Conservation (phyloP, 1,140 invertebrate genomes). For the Drosophila nigromelanica region DNA sequence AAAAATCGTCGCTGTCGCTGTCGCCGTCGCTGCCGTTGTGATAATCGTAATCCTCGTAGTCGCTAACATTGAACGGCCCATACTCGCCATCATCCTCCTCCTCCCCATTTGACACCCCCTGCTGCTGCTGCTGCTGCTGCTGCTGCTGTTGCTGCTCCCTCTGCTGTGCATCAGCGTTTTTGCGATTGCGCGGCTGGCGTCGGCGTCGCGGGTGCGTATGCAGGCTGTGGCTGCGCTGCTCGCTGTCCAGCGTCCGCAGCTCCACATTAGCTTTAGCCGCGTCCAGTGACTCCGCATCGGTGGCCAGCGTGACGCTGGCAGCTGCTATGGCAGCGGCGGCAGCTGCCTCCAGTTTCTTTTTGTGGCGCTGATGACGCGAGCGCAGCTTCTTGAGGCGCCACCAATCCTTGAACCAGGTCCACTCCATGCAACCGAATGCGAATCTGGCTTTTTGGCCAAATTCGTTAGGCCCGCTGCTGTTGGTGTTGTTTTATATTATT, state of each 20-base stretch:
- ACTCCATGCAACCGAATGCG: constrained; percentile 85
- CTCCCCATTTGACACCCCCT: neutral
- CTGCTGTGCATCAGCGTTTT: neutral
- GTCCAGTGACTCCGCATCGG: neutral
- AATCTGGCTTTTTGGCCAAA: neutral
- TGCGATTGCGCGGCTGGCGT: constrained; percentile 7
- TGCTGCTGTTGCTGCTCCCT: neutral
- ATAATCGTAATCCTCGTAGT: constrained; percentile 56
- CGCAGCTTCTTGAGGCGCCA: constrained; percentile 89
- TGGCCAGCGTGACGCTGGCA: neutral
- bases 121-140: neutral
- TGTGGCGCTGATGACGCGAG: constrained; percentile 83
- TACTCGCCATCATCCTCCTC: constrained; percentile 59
- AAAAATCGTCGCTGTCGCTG: constrained; percentile 85
- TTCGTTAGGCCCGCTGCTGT: neutral
- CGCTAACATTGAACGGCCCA: constrained; percentile 68
- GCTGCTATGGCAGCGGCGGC: constrained; percentile 49
- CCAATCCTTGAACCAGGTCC: constrained; percentile 91
- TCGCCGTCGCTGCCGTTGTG: constrained; percentile 56
- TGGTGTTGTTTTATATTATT: neutral
- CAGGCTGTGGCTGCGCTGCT: constrained; percentile 20
- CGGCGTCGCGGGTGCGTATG: constrained; percentile 23
- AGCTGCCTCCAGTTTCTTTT: constrained; percentile 84
- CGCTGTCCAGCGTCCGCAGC: neutral
- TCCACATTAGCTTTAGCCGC: neutral